Evolutionary conservation across 2,797 vertebrate genomes (phyloP), one percentile per base, ranked within the genome.

Genomic region (Pseudopleuronectes americanus): DNA sequence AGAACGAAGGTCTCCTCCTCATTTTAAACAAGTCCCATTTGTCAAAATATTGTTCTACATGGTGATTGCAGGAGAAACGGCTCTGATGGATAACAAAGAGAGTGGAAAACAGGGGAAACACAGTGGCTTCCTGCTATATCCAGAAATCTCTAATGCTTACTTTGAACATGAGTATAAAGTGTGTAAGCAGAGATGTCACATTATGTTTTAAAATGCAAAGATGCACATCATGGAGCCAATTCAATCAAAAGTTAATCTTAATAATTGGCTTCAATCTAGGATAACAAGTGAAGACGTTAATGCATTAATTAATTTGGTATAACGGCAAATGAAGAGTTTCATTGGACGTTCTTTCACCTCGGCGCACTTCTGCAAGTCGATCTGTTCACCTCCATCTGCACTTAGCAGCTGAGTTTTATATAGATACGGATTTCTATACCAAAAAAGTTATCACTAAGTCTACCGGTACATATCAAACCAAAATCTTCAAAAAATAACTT

Each of bases 1-100:
- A 52, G 36, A 47, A 17, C 51, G 4, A 70, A 16, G 17, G 14
- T 64, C 45, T 73, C 45, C 55, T 55, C 16, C 45, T 68, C 22
- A 57, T 65, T 66, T 6, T 23, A 54, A 60, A 67, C 43, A 53
- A 2, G 9, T 17, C 14, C 36, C 0, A 0, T 16, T 63, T 21
- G 33, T 69, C 41, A 54, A 12, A 41, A 64, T 6, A 76, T 16
- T 26, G 8, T 8, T 62, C 17, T 14, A 64, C 6, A 48, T 5
- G 36, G 17, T 45, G 26, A 68, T 0, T 22, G 51, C 6, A 24
- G 48, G 55, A 57, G 38, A 54, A 64, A 17, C 6, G 12, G 12
- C 7, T 8, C 36, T 26, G 31, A 24, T 13, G 19, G 8, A 47
- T 4, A 43, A 45, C 10, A 68, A 24, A 4, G 22, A 57, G 13